Evolutionary conservation across 2,113 vertebrate species (phyloP).

Genomic region (Cebus imitator): DNA sequence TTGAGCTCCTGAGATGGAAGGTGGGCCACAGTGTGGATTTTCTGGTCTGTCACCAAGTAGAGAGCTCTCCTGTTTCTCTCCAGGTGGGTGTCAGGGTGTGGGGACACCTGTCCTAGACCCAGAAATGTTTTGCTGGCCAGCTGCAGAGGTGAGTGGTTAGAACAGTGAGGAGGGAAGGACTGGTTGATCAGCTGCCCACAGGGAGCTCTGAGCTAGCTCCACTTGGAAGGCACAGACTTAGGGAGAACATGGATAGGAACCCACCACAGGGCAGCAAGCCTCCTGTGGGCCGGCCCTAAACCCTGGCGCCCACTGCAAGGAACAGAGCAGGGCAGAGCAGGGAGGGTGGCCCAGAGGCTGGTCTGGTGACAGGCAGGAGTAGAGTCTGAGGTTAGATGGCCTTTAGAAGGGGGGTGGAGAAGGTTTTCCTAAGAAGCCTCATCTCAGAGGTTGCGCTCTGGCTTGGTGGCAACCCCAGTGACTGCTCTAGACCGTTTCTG

Average conservation of each 20-base stretch:
- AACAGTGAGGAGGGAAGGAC: neutral
- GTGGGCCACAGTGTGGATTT: neutral
- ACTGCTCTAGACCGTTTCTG: neutral
- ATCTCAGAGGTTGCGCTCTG: neutral
- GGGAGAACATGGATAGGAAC: no score
- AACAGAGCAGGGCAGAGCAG: neutral
- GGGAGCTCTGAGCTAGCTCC: neutral
- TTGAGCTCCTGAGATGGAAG: neutral
- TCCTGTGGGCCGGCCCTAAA: fast-evolving
- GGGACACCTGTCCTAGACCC: neutral
- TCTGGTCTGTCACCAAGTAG: neutral
- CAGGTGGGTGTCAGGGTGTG: neutral
- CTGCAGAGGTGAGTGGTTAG: neutral
- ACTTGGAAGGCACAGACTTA: neutral
- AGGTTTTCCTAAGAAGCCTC: neutral
- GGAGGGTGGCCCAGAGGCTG: neutral
- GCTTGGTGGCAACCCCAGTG: neutral
- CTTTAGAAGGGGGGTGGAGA: neutral
- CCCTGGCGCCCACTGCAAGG: fast-evolving
- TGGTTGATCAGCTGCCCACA: neutral
- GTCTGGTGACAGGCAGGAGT: neutral
- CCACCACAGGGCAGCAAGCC: neutral
- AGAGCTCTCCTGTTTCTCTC: neutral
- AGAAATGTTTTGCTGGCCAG: neutral
- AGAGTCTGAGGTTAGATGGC: fast-evolving